Conservation (phyloP, 2,113 vertebrate species). For the Machaerirhynchus nigripectus region DNA sequence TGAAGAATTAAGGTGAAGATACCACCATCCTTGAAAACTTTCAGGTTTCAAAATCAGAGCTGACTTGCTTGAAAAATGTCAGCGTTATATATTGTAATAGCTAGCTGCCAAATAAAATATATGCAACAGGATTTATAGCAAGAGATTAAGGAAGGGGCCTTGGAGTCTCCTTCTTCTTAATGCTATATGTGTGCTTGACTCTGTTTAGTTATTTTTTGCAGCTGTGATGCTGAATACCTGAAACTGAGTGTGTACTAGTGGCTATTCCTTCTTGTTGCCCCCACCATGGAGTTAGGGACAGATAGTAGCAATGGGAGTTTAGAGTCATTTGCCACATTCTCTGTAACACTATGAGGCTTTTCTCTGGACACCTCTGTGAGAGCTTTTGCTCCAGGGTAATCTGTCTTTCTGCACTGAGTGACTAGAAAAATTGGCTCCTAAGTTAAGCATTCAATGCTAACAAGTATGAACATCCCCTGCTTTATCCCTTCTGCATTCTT, state of each 20-base stretch:
- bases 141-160: slow-evolving; percentile 36
- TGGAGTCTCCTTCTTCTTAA: slow-evolving; percentile 24
- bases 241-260: neutral
- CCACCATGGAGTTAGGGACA: neutral
- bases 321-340: neutral
- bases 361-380: neutral
- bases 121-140: slow-evolving; percentile 13
- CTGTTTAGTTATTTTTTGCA: neutral
- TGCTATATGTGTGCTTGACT: neutral
- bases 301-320: neutral
- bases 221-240: neutral
- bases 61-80: slow-evolving; percentile 40
- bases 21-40: neutral
- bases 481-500: neutral
- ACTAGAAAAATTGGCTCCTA: neutral
- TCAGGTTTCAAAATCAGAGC: neutral
- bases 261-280: neutral
- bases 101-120: slow-evolving; percentile 38
- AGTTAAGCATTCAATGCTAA: neutral
- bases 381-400: neutral
- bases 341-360: neutral
- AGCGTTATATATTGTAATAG: slow-evolving; percentile 21
- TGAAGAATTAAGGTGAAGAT: neutral
- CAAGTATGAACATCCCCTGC: neutral
- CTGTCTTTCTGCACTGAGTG: neutral